These are phyloP conservation scores for Recurvirostra avosetta DNA, from an alignment of 2,113 vertebrate genomes.

Conservation along the genomic window DNA sequence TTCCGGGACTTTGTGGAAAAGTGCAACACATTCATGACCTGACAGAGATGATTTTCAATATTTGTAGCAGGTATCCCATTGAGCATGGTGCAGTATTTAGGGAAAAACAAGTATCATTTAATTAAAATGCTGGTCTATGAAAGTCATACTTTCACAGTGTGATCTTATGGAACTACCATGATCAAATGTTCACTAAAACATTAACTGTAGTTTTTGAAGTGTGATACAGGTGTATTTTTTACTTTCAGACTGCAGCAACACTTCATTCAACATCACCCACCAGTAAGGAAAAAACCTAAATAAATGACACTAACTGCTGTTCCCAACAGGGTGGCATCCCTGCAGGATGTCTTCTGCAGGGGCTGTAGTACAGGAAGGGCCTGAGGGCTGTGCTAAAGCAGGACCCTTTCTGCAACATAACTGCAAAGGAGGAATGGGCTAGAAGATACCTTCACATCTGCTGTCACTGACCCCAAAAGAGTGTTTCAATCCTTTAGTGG, in stretches of 20 bases:
- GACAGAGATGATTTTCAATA: background rate
- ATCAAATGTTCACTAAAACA: background rate
- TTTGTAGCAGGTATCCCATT: background rate
- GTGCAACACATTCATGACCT: background rate
- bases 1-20: background rate
- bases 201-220: background rate
- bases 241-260: background rate
- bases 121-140: background rate
- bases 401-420: background rate
- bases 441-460: background rate
- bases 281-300: background rate
- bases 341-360: background rate
- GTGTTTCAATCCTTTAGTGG: background rate
- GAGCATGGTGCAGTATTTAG: background rate
- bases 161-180: background rate
- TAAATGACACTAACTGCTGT: background rate
- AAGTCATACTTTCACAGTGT: background rate
- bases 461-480: background rate
- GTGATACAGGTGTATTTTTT: background rate
- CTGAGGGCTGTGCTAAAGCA: background rate
- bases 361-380: background rate
- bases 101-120: background rate
- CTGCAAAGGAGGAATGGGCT: background rate
- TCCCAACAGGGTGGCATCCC: background rate
- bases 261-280: background rate